These are phyloP conservation scores for Chironomus tentans DNA, from an alignment of 2,888 invertebrate species.

Conservation along the genomic window DNA sequence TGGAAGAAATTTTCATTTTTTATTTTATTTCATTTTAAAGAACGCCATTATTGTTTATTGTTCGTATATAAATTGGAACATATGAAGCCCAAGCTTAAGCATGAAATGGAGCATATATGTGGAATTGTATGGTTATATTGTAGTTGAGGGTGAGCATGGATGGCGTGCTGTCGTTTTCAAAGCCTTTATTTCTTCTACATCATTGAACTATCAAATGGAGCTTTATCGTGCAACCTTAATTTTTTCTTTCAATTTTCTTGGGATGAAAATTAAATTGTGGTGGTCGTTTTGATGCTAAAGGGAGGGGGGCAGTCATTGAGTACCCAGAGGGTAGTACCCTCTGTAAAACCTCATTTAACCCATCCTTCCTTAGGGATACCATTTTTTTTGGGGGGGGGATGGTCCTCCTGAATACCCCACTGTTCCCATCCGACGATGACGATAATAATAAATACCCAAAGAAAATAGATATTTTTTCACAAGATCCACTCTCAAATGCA, in stretches of 20 bases:
- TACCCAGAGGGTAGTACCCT: too few species aligned
- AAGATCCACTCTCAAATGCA: not conserved
- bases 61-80: slow-evolving; percentile 7
- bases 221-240: slow-evolving; percentile 11
- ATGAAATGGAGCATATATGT: not conserved
- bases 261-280: too few species aligned
- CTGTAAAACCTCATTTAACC: too few species aligned
- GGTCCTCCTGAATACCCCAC: not conserved
- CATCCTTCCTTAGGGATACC: too few species aligned
- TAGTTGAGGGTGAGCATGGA: not conserved
- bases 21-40: slow-evolving; percentile 17
- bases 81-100: not conserved
- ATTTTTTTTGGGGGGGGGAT: too few species aligned
- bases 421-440: not conserved
- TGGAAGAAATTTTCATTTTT: slow-evolving; percentile 8
- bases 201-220: slow-evolving; percentile 18
- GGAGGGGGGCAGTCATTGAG: too few species aligned
- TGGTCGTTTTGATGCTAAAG: too few species aligned
- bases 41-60: slow-evolving; percentile 18
- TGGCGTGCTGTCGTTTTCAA: not conserved
- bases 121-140: not conserved
- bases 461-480: not conserved
- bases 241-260: not conserved
- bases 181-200: slow-evolving; percentile 1
- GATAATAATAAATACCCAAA: not conserved